Evolutionary conservation across 1,140 invertebrate genomes (phyloP).

Genomic region (Brachionus plicatilis): DNA sequence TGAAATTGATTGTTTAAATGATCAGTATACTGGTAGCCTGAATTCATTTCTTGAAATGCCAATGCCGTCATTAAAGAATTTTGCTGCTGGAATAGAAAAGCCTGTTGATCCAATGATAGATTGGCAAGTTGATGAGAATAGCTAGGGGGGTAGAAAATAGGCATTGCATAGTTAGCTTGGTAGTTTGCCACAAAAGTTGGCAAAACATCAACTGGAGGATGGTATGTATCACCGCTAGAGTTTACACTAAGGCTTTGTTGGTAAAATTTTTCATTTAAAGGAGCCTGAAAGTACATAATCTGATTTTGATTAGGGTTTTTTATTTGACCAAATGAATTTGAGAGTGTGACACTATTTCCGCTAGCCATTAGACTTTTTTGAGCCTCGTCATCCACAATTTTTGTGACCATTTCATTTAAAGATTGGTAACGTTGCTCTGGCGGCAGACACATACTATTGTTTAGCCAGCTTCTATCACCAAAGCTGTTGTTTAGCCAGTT

Average conservation of each 20-base stretch:
- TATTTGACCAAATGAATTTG: background rate
- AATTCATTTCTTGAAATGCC: background rate
- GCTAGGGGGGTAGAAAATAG: background rate
- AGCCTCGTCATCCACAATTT: constrained; percentile 18
- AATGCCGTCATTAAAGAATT: background rate
- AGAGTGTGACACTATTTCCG: background rate
- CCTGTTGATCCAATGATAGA: background rate
- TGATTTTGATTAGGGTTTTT: background rate
- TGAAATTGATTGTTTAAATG: background rate
- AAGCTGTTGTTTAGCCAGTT: background rate
- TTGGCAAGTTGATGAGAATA: constrained; percentile 11
- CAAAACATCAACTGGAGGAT: background rate
- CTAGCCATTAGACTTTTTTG: constrained; percentile 30
- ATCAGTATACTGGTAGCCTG: background rate
- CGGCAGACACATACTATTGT: constrained; percentile 1
- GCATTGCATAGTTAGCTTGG: background rate
- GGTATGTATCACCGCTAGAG: background rate
- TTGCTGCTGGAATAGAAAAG: background rate
- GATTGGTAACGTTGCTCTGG: constrained; percentile 17
- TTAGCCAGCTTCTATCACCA: background rate
- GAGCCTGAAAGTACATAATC: background rate
- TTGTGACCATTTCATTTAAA: constrained; percentile 21
- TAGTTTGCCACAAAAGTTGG: background rate
- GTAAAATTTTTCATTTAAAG: background rate
- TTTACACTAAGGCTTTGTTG: background rate